Evolutionary conservation across 1,140 invertebrate genomes (phyloP).

Genomic region (Megathymus violae): DNA sequence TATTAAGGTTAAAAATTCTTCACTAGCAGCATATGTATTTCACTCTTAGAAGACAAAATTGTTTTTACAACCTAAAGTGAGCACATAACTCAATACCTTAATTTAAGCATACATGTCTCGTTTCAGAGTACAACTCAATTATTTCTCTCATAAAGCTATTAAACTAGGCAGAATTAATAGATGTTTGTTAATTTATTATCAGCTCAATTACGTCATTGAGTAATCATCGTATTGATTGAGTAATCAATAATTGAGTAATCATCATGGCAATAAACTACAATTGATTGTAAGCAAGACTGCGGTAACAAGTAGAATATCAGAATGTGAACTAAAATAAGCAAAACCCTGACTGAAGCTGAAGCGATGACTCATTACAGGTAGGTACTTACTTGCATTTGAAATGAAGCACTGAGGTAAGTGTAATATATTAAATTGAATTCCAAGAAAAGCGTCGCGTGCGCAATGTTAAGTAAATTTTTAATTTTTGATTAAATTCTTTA

Average conservation of each 20-base stretch:
- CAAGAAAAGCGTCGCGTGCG: not conserved
- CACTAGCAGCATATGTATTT: too few species aligned
- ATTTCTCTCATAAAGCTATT: too few species aligned
- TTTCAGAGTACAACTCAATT: too few species aligned
- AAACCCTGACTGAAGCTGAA: conserved; percentile 1
- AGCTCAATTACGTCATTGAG: not conserved
- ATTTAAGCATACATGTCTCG: too few species aligned
- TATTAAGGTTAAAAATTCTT: too few species aligned
- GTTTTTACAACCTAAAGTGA: not conserved
- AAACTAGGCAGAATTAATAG: not conserved
- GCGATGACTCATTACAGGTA: conserved; percentile 18
- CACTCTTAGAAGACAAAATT: too few species aligned
- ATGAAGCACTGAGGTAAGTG: conserved; percentile 8
- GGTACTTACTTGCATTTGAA: conserved; percentile 28
- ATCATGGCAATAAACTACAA: not conserved
- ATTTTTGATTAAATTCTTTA: not conserved
- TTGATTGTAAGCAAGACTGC: not conserved
- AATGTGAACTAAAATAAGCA: not conserved
- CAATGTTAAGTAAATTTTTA: conserved; percentile 1
- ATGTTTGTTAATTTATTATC: conserved; percentile 2
- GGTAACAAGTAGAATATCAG: not conserved
- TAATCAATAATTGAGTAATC: too few species aligned
- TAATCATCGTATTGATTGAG: too few species aligned
- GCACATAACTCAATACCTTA: too few species aligned
- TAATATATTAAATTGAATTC: conserved; percentile 1